Conservation (phyloP, 1,140 invertebrate genomes). For the Octopus sinensis region DNA sequence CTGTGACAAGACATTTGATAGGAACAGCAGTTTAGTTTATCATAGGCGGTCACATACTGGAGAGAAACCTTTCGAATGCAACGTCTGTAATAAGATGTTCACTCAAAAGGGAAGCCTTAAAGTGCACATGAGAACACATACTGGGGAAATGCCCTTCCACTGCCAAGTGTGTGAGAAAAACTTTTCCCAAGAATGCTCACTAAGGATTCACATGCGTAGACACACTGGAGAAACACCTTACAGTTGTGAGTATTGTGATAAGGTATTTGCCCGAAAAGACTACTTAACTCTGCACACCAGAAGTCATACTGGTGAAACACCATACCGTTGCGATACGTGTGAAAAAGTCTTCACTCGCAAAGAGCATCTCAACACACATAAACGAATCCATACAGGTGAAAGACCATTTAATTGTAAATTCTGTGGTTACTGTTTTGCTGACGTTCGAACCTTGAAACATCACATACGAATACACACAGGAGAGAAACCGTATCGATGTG, state of each 20-base stretch:
- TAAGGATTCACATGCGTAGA: background rate
- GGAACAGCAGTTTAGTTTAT: background rate
- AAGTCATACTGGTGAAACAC: slow-evolving; percentile 28
- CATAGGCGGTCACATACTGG: background rate
- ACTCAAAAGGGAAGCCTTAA: slow-evolving; percentile 5
- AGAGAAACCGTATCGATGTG: slow-evolving; percentile 16
- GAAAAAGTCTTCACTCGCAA: slow-evolving; percentile 22
- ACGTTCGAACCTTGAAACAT: background rate
- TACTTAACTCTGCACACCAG: slow-evolving; percentile 27
- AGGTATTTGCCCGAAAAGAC: slow-evolving; percentile 70
- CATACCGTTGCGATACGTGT: slow-evolving; percentile 26
- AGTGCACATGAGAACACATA: slow-evolving; percentile 9
- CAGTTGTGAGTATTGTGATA: slow-evolving; percentile 82
- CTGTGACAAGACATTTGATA: background rate
- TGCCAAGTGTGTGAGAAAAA: background rate
- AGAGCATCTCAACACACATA: slow-evolving; percentile 23
- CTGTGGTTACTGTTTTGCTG: slow-evolving; percentile 13
- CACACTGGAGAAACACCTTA: slow-evolving; percentile 56
- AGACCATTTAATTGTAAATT: slow-evolving; percentile 26
- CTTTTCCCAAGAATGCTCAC: background rate
- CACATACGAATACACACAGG: slow-evolving; percentile 15
- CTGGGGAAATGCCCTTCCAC: slow-evolving; percentile 12
- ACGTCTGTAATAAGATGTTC: slow-evolving; percentile 10
- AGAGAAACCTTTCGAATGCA: background rate
- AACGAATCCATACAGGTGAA: slow-evolving; percentile 35